Evolutionary conservation across 2,888 invertebrate genomes (phyloP), one percentile per base, ranked within the genome.

Genomic region (Melieria omissa): DNA sequence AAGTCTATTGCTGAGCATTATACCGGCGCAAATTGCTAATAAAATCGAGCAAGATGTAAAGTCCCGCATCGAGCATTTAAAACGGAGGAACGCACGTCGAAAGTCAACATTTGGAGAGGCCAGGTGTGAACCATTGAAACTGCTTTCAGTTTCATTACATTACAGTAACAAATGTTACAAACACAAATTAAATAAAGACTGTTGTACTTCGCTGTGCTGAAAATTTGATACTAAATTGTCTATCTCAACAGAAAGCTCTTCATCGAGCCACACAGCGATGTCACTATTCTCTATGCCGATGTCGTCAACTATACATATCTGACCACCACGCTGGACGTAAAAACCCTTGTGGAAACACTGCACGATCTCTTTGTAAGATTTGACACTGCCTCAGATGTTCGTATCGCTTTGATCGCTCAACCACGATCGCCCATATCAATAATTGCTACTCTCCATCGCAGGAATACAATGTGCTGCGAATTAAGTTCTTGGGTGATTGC

Each of bases 401-500:
- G 54, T 66, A 29, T 45, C 16, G 14, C 8, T 3, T 29, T 2
- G 29, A 1, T 29, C 29, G 29, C 29, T 61, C 66, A 66, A 45
- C 46, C 47, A 87, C 12, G 5, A 12, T 41, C 9, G 41, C 7
- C 65, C 5, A 49, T 42, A 4, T 49, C 16, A 61, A 9, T 5
- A 7, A 41, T n/a, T 14, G 41, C 4, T 42, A 14, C 0, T 10
- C 46, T 9, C 47, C n/a, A 10, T 54, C 41, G 44, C 83, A 92
- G 91, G 90, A 92, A 79, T 89, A 92, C 76, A 91, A 93, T 77
- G 94, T 95, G 0, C 88, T 96, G 68, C 88, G 97, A 67, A 97
- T 97, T 68, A 97, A 97, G 84, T 95, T 97, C 81, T 89, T 97
- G 74, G 97, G 97, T 0, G 97, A 97, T 81, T 97, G 97, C 82